Base-by-base conservation (phyloP, 1,140 invertebrate genomes). In the Drosophila parvula region DNA sequence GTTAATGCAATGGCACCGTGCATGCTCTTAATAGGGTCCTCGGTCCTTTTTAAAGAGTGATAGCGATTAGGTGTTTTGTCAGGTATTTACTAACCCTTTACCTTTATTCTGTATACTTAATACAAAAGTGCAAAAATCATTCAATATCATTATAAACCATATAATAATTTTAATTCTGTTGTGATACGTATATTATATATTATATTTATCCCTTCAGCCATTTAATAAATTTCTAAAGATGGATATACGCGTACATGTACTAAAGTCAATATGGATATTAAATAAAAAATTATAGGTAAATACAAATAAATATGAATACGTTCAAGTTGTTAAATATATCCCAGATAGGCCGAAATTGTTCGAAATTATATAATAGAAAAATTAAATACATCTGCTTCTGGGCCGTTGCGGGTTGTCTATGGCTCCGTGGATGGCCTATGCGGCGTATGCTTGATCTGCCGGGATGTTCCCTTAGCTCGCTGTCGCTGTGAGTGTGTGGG, bases 391-490 rank as follows among this genome's bases (percentile, higher is more conserved):
- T 76, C 60, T 65, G 60, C 32, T 59, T 18, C 12, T 34, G 32
- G 16, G 51, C 70, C 60, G 18, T 41, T 43, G 48, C 36, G 34
- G 40, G 22, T 68, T 77, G 74, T 57, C 74, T 77, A 77, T 77
- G 73, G 55, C 73, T 76, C 18, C 38, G 73, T 76, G 59, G 73
- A 62, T 76, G 73, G 73, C 55, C 74, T 55, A 76, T 36, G 74
- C 45, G 74, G 47, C 74, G 74, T 77, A 76, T 83, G 57, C 75
- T 79, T 82, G 67, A 82, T 83, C 60, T 82, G 56, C 43, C 44
- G 45, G 62, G 41, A 56, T 74, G 70, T 27, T 22, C 57, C 69
- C 47, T 40, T 43, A 18, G 40, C 38, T 60, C 16, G 38, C 53
- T 53, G 18, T 18, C 22, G 3, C 47, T 57, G 38, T 18, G 18